phyloP scores from a whole-genome alignment of 2,113 vertebrate genomes.

The Climacteris rufus region DNA sequence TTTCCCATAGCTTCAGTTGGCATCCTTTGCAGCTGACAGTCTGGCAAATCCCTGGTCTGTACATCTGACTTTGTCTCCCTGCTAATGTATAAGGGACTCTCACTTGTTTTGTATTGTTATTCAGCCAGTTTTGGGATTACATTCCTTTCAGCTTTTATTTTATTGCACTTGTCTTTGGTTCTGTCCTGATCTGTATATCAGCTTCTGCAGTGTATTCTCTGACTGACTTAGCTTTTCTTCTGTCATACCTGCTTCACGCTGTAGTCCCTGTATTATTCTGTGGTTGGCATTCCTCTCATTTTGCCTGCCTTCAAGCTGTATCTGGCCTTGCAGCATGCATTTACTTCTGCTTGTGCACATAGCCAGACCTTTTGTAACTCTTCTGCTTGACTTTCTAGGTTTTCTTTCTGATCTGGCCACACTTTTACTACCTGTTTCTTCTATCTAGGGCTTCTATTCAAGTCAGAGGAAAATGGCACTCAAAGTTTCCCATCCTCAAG shows the following conservation, averaged over 20 bases:
- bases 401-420: not conserved
- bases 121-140: not conserved
- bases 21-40: not conserved
- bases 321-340: not conserved
- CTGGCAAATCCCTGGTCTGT: not conserved
- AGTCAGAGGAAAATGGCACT: not conserved
- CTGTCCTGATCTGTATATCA: not conserved
- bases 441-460: not conserved
- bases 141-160: not conserved
- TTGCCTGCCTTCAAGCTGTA: not conserved
- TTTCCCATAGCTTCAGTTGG: not conserved
- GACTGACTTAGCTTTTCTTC: not conserved
- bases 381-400: not conserved
- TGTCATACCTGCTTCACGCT: not conserved
- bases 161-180: not conserved
- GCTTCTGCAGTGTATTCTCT: not conserved
- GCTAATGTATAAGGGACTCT: not conserved
- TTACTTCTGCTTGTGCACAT: not conserved
- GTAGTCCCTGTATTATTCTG: not conserved
- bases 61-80: not conserved
- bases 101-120: not conserved
- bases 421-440: not conserved
- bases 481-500: not conserved
- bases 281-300: not conserved
- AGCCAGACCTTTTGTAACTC: not conserved